phyloP scores from a whole-genome alignment of 2,888 invertebrate genomes.

The Melanostoma scalare region DNA sequence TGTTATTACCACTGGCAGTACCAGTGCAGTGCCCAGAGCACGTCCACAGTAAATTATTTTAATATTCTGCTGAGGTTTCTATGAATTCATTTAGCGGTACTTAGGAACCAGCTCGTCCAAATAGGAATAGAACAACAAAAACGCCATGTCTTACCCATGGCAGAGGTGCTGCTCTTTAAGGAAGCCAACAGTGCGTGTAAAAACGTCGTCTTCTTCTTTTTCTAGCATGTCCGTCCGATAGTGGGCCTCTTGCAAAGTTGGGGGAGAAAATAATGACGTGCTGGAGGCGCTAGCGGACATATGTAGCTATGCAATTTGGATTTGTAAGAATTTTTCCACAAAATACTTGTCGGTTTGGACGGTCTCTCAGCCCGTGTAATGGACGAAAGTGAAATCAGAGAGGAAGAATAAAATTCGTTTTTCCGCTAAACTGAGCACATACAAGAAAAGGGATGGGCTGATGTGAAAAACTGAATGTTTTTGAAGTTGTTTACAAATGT shows the following conservation, averaged over 20 bases:
- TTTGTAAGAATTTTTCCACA: conserved; percentile 48
- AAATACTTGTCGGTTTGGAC: conserved; percentile 40
- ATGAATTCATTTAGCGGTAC: conserved; percentile 53
- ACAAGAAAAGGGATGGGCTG: conserved; percentile 43
- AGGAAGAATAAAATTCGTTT: conserved; percentile 52
- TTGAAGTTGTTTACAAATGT: conserved; percentile 58
- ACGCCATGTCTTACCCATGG: conserved; percentile 21
- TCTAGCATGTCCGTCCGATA: conserved; percentile 29
- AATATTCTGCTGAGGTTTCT: conserved; percentile 63
- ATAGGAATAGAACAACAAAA: conserved; percentile 15
- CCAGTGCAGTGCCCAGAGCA: conserved; percentile 35
- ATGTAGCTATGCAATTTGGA: conserved; percentile 12
- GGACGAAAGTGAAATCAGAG: conserved; percentile 59
- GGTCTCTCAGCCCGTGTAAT: not conserved
- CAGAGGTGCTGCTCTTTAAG: conserved; percentile 26
- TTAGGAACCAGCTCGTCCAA: conserved; percentile 34
- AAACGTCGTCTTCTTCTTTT: conserved; percentile 18
- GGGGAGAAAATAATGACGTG: conserved; percentile 44
- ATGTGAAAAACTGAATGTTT: conserved; percentile 61
- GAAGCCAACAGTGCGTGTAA: conserved; percentile 62
- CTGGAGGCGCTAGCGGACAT: conserved; percentile 59
- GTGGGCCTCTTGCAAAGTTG: conserved; percentile 32
- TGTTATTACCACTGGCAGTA: conserved; percentile 5
- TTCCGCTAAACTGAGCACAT: conserved; percentile 59
- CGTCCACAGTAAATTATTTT: conserved; percentile 58